Base-by-base conservation (phyloP, 2,113 vertebrate genomes). In the Hymenochirus boettgeri region DNA sequence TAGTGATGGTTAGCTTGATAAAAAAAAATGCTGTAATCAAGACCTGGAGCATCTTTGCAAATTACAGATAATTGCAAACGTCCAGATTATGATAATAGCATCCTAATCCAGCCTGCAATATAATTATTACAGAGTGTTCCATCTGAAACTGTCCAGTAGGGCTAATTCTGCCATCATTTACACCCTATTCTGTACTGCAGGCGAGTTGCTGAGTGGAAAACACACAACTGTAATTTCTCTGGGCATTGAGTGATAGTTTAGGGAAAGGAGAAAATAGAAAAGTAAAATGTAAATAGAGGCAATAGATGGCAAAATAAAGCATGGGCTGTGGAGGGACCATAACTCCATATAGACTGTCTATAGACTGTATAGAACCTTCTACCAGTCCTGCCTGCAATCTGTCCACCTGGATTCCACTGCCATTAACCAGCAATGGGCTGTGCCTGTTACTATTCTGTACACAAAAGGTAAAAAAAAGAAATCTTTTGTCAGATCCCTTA, bases 51-150 rank as follows among this genome's bases (percentile, higher is more conserved):
- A 99, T 99, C 95, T 99, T 97, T 96, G 94, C 92, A 97, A 99
- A 99, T 99, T 96, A 95, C 93, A 97, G 93, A 95, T 97, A 99
- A 99, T 98, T 98, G 95, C 95, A 93, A 98, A 97, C n/a, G 96
- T 97, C 96, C 96, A 97, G 95, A 99, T 99, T 99, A 99, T 98
- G 94, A 98, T 97, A 98, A 99, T 99, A 94, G 93, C 83, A 90
- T 91, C 93, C 92, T 97, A 97, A 99, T 97, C 94, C 95, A 95
- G 92, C 85, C 89, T 86, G 89, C 88, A 93, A 94, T 94, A 93
- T 98, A 97, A 99, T 97, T 98, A 98, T n/a, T 94, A 91, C 94
- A 90, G 90, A 95, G 93, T 93, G 93, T 95, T 97, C 92, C 93
- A 93, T 93, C 93, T 92, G 91, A 92, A 92, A 93, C 93, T 93